Evolutionary conservation across 1,140 invertebrate genomes (phyloP), one percentile per base, ranked within the genome.

Genomic region (Cotesia vestalis): DNA sequence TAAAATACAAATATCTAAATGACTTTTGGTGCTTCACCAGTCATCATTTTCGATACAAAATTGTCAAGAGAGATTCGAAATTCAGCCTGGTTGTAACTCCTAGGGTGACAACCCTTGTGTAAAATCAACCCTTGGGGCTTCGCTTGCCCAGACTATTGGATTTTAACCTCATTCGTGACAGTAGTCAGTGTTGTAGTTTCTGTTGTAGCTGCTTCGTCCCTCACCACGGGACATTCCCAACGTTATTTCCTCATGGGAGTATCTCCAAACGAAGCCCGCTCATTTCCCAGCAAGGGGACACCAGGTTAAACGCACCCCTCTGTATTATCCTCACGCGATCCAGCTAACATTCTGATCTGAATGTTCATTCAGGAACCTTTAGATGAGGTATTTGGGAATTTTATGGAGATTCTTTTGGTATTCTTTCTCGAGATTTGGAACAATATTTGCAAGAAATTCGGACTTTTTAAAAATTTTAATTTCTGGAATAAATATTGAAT

Each of bases 141-240:
- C 53, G 36, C 66, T 51, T 53, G 73, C 71, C 67, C 75, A 79
- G 81, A 81, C 82, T 85, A 85, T 86, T 84, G 80, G 78, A 86
- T 86, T 86, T 83, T 79, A 84, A 84, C 78, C 79, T 85, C 79
- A 83, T 84, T 77, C 81, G 78, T 73, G 77, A 73, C 73, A 71
- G 75, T 74, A 78, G 75, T 46, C 27, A 46, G 6, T 46, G 40
- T 46, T 46, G 40, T 46, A 46, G 40, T 46, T 11, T 46, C 40
- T 46, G 40, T 46, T 46, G 40, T 46, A 46, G 40, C 11, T 46
- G 40, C 40, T 46, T 46, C 78, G 77, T 77, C 78, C 73, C 20
- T 66, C 72, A 74, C 76, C 67, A 67, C 74, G 71, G 78, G 77
- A 79, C 78, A 75, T 80, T 79, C 78, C 73, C 69, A 78, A 78